Evolutionary conservation across 2,888 invertebrate genomes (phyloP), one percentile per base, ranked within the genome.

Genomic region (Athripsodes cinereus): DNA sequence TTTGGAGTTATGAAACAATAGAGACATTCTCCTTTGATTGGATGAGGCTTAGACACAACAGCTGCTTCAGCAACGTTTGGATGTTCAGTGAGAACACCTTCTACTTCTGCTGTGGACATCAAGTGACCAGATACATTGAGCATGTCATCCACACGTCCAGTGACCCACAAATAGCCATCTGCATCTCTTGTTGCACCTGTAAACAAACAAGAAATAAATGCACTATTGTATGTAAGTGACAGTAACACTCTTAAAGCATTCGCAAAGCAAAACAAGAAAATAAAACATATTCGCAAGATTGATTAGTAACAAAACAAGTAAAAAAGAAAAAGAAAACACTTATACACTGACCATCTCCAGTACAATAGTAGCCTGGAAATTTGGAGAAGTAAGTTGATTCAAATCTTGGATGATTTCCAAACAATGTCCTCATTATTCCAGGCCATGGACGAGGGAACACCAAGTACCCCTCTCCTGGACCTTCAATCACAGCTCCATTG

Each of bases 61-160:
- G 99, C 99, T 0, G 97, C 92, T 74, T 99, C 99, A 0, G 96
- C 86, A 0, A 99, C 90, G 11, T 81, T 78, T 0, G 77, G 74
- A 69, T 92, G 90, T 70, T 90, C 90, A 0, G 89, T 84, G 16
- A 92, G 78, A 20, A 90, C 88, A 13, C 89, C 85, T 72, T 92
- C 92, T 0, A 92, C 90, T 78, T 99, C 96, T 0, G 98, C 92
- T 0, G 98, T 99, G 61, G 96, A 96, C 86, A 99, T 90, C 55
- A 99, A 80, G 74, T 99, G 98, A 0, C 98, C 99, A 1, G 96
- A 96, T 8, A 99, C 97, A 74, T 99, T 99, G 65, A 99, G 79
- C 94, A 99, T 96, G 72, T 99, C 99, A 72, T 99, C 98, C 40
- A 97, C 92, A 59, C 97, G 86, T 0, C 97, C 97, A 0, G 96